Conservation (phyloP, 1,140 invertebrate species). For the Melanaphis sacchari region DNA sequence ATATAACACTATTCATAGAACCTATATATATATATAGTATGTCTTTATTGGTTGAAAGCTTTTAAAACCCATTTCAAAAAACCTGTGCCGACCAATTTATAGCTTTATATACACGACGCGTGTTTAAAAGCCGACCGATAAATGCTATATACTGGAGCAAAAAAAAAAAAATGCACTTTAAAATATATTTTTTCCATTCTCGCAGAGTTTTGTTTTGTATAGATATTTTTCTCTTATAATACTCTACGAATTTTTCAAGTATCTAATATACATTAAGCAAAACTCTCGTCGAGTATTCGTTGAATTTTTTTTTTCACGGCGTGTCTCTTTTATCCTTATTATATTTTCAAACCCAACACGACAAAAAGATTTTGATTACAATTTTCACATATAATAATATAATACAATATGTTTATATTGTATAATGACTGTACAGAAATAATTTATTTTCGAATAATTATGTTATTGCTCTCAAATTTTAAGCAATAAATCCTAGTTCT, state of each 20-base stretch:
- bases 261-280: background rate
- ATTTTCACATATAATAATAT: background rate
- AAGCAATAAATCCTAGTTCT: background rate
- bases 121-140: background rate
- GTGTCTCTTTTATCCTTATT: background rate
- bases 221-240: background rate
- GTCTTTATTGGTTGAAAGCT: background rate
- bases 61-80: slow-evolving; percentile 35
- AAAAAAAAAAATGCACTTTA: background rate
- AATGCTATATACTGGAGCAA: background rate
- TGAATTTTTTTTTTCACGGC: background rate
- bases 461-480: background rate
- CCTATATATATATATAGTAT: background rate
- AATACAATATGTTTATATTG: background rate
- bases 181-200: slow-evolving; percentile 19
- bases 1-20: background rate
- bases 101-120: background rate
- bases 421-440: background rate
- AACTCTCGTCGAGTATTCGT: slow-evolving; percentile 22
- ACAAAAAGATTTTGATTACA: background rate
- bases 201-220: slow-evolving; percentile 5
- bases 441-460: background rate
- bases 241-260: background rate
- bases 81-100: background rate
- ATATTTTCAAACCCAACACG: background rate